These are phyloP conservation scores for Eleutherodactylus coqui DNA, from an alignment of 2,797 vertebrate species.

Conservation along the genomic window DNA sequence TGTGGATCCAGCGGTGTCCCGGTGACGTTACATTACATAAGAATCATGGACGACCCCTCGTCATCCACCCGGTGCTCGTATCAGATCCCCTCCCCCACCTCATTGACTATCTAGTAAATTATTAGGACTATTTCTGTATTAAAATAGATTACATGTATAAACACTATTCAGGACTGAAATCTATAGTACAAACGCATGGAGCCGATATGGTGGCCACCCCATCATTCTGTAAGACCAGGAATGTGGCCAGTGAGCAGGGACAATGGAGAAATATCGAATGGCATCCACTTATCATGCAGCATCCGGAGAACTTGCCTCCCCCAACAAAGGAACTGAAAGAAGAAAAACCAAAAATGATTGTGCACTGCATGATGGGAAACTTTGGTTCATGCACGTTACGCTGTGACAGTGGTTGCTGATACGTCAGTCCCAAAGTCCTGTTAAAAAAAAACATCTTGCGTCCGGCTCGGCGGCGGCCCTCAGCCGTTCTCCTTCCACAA, in stretches of 20 bases:
- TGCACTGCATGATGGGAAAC: slow-evolving; percentile 80
- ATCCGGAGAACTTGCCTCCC: slow-evolving; percentile 67
- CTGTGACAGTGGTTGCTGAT: slow-evolving; percentile 71
- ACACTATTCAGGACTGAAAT: slow-evolving; percentile 32
- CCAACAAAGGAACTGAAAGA: slow-evolving; percentile 66
- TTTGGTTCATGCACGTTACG: slow-evolving; percentile 91
- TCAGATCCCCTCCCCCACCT: too few species aligned
- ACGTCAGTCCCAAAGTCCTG: slow-evolving; percentile 68
- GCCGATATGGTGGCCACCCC: background rate
- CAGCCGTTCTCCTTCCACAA: slow-evolving; percentile 97
- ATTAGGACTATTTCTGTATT: slow-evolving; percentile 46
- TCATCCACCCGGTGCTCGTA: too few species aligned
- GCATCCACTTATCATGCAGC: slow-evolving; percentile 61
- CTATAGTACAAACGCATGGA: slow-evolving; percentile 10
- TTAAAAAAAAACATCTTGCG: slow-evolving; percentile 62
- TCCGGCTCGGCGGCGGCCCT: slow-evolving; percentile 61
- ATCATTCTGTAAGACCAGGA: background rate
- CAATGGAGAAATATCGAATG: background rate
- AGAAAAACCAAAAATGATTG: slow-evolving; percentile 76
- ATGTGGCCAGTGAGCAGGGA: slow-evolving; percentile 62
- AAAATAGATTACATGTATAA: slow-evolving; percentile 63
- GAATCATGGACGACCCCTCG: too few species aligned
- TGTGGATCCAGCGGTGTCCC: too few species aligned
- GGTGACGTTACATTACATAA: too few species aligned
- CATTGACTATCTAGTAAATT: slow-evolving; percentile 13